Evolutionary conservation across 2,888 invertebrate species (phyloP), one percentile per base, ranked within the genome.

Genomic region (Psococerastis gibbosa): DNA sequence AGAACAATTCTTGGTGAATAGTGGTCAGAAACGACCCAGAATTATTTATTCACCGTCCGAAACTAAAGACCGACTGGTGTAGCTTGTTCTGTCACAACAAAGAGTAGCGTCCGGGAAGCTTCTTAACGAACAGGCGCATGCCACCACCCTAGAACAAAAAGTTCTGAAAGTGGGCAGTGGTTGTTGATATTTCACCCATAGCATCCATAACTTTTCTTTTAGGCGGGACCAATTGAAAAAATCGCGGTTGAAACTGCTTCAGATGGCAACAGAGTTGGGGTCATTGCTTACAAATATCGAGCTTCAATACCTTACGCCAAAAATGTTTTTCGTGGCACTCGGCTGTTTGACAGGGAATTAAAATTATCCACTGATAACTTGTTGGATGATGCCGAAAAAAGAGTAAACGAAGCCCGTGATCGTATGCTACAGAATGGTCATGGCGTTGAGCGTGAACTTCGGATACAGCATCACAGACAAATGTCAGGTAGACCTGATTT

Each of bases 141-240:
- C n/a, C n/a, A n/a, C n/a, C n/a, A n/a, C n/a, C n/a, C n/a, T n/a
- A n/a, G n/a, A n/a, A n/a, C n/a, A n/a, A n/a, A n/a, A n/a, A n/a
- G n/a, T n/a, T n/a, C n/a, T n/a, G n/a, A n/a, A n/a, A n/a, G n/a
- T n/a, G n/a, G n/a, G n/a, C n/a, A n/a, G n/a, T n/a, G n/a, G n/a
- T n/a, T n/a, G n/a, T n/a, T n/a, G 31, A 31, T 11, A 31, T 31
- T 31, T 9, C 9, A n/a, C 31, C 31, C 31, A 11, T 31, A 31
- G 9, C 31, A 31, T 31, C n/a, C n/a, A 9, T 11, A 11, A 11
- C 9, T 31, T n/a, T 11, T 31, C n/a, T 38, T 38, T 38, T 38
- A 38, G 38, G 38, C 38, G 15, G 38, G 38, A 17, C 38, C 38
- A 18, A 38, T 38, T 3, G 38, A 38, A 38, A 5, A 17, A 5